Conservation (phyloP, 2,797 vertebrate genomes). For the Neostethus bicornis region DNA sequence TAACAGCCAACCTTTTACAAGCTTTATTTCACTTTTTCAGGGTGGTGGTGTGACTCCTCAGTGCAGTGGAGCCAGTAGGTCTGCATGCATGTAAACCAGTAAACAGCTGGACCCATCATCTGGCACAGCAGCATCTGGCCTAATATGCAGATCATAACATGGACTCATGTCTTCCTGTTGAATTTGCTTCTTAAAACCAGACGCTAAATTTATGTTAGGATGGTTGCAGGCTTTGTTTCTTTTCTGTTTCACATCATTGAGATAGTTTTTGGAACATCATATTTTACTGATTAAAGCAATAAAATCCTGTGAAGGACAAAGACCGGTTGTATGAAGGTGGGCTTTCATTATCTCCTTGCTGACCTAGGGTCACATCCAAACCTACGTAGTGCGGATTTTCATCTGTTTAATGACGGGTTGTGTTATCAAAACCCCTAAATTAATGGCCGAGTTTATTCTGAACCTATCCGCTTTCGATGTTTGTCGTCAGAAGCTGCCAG, state of each 20-base stretch:
- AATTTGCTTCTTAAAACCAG: no score
- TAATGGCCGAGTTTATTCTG: background rate
- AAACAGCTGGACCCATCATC: background rate
- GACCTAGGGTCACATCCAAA: slow-evolving; percentile 9
- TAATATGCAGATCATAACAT: no score
- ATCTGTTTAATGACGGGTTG: background rate
- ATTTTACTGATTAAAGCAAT: slow-evolving; percentile 1
- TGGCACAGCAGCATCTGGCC: slow-evolving; percentile 1
- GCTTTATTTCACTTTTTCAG: background rate
- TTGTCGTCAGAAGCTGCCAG: background rate
- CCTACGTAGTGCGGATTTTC: background rate
- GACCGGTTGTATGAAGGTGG: slow-evolving; percentile 3
- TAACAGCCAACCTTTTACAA: slow-evolving; percentile 14
- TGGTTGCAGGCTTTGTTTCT: no score
- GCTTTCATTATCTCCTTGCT: background rate
- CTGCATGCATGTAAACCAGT: background rate
- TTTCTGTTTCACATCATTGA: slow-evolving; percentile 16
- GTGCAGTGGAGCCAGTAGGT: background rate
- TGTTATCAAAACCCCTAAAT: background rate
- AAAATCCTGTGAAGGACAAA: slow-evolving; percentile 5
- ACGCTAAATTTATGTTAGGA: no score
- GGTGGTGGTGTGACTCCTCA: background rate
- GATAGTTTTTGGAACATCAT: background rate
- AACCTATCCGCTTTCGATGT: slow-evolving; percentile 4
- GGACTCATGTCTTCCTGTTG: no score